Base-by-base conservation (phyloP, 2,888 invertebrate species). In the Cylindroiulus punctatus region DNA sequence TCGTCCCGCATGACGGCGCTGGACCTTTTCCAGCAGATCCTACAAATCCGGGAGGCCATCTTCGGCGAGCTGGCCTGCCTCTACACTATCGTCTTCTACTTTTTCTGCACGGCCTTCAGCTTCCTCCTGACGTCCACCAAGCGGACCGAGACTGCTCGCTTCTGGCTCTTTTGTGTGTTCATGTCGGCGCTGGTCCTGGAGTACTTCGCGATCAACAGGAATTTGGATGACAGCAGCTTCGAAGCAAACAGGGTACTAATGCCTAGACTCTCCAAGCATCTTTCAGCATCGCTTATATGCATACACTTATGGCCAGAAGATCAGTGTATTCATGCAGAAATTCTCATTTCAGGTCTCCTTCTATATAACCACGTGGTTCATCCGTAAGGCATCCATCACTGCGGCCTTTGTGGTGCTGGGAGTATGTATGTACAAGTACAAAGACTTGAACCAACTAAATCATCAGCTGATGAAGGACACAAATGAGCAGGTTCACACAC, bases 41-140 rank as follows among this genome's bases (percentile, higher is more conserved):
- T 91, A 19, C 91, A 91, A 84, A 91, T 94, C 87, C 94, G 94
- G 90, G 91, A 92, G 83, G 93, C 94, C 92, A 91, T 94, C 86
- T 90, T 94, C 10, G 93, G 93, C 5, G 94, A 94, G 91, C 92
- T 94, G 85, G 93, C 93, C 0, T 93, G 94, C 91, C 91, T 94
- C 87, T 94, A 94, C 89, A 93, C 93, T 0, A 90, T 94, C 42
- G 89, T 93, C n/a, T 94, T 93, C 90, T 94, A 94, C 89, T 89
- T 92, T 22, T 88, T 92, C 5, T 90, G 92, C 22, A 90, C 93
- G 76, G 89, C 93, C 84, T 89, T 93, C 57, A 91, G 92, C 81
- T 92, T 93, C 87, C 89, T 94, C 86, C 90, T 93, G 40, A 94
- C 94, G 57, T 92, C 94, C 1, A 91, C 93, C 0, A 90, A 91